Conservation (phyloP, 1,140 invertebrate genomes). For the Teleopsis dalmanni region DNA sequence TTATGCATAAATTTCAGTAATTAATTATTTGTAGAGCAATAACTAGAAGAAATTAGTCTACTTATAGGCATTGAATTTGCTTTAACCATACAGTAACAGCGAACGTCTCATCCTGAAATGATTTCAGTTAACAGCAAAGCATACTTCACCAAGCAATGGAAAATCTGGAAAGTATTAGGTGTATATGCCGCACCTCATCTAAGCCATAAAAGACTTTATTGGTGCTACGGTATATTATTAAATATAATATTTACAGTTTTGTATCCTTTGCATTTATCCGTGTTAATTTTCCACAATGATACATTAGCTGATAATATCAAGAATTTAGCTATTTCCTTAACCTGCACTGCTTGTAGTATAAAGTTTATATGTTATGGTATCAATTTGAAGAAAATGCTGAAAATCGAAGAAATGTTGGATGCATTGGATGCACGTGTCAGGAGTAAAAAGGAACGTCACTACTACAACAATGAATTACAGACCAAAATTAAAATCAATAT, state of each 20-base stretch:
- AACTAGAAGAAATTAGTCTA: too few relatives aligned
- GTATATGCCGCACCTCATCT: too few relatives aligned
- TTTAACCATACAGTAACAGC: too few relatives aligned
- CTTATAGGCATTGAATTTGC: too few relatives aligned
- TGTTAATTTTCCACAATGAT: conserved; percentile 17
- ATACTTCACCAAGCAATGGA: too few relatives aligned
- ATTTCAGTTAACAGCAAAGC: too few relatives aligned
- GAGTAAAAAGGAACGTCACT: conserved; percentile 1
- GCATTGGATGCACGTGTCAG: conserved; percentile 18
- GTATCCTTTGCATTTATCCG: conserved; percentile 25
- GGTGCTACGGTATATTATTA: conserved; percentile 5
- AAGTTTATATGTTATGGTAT: conserved; percentile 24
- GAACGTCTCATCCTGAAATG: too few relatives aligned
- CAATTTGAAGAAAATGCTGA: conserved; percentile 16
- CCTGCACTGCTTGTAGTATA: conserved; percentile 19
- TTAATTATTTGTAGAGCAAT: too few relatives aligned
- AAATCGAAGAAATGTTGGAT: conserved; percentile 19
- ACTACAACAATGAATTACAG: conserved; percentile 17
- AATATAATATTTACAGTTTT: conserved; percentile 20
- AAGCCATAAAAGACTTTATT: too few relatives aligned
- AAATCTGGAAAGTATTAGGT: too few relatives aligned
- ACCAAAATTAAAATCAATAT: conserved; percentile 17
- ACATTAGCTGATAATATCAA: conserved; percentile 22
- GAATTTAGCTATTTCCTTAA: conserved; percentile 21
- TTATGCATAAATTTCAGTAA: too few relatives aligned